phyloP scores from a whole-genome alignment of 2,797 vertebrate species.

The Alcedo atthis region DNA sequence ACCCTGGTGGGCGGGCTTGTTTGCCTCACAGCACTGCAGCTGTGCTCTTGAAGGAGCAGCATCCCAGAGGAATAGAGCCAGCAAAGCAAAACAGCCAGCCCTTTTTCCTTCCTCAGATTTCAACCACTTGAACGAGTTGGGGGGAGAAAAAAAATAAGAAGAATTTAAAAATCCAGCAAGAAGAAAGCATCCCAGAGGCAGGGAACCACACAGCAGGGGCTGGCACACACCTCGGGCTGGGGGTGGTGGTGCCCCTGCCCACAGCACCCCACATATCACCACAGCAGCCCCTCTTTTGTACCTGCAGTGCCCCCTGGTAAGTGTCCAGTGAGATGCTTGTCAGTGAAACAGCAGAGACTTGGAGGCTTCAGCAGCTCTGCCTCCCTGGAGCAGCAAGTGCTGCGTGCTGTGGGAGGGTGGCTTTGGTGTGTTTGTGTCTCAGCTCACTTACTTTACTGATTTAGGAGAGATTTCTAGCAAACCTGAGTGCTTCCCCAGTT shows the following conservation, averaged over 20 bases:
- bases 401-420: background rate
- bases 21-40: conserved; percentile 33
- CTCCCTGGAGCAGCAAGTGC: background rate
- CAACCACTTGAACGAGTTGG: background rate
- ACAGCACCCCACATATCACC: background rate
- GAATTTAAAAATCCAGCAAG: accelerated
- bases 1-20: background rate
- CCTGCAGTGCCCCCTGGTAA: accelerated
- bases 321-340: background rate
- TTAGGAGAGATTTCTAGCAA: conserved; percentile 25
- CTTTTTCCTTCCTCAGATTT: background rate
- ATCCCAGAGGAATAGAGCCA: background rate
- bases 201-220: accelerated
- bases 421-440: background rate
- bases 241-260: background rate
- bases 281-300: background rate
- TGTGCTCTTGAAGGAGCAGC: conserved; percentile 30
- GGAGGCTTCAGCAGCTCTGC: background rate
- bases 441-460: background rate
- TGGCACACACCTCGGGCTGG: accelerated
- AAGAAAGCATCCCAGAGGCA: background rate
- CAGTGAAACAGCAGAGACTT: background rate
- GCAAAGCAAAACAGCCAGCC: background rate
- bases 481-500: background rate
- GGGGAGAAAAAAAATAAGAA: background rate